phyloP scores from a whole-genome alignment of 2,113 vertebrate species.

The Erpornis zantholeuca region DNA sequence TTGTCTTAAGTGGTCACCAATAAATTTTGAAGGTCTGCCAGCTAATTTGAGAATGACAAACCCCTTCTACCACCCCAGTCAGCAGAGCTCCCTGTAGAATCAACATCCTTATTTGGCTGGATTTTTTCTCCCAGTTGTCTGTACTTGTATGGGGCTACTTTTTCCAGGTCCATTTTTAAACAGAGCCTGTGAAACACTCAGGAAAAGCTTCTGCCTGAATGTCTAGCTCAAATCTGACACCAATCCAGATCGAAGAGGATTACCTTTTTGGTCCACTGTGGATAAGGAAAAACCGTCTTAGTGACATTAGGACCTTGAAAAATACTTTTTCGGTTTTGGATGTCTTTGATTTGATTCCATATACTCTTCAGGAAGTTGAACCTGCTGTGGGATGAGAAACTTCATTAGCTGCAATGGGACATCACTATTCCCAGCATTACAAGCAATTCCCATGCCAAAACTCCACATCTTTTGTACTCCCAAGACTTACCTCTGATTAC shows the following conservation, averaged over 20 bases:
- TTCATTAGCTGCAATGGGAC: neutral
- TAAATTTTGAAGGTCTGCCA: neutral
- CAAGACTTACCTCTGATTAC: conserved; percentile 51
- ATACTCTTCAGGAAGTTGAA: conserved; percentile 54
- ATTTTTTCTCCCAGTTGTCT: neutral
- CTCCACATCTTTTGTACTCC: neutral
- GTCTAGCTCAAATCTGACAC: neutral
- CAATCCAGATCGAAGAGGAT: neutral
- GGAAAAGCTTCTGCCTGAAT: neutral
- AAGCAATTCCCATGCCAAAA: neutral
- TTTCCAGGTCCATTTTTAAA: neutral
- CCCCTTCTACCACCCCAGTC: neutral
- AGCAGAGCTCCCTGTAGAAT: neutral
- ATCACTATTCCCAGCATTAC: neutral
- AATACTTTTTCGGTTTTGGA: rapidly evolving
- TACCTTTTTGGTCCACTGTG: conserved; percentile 31
- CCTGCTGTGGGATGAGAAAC: conserved; percentile 45
- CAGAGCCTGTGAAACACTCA: neutral
- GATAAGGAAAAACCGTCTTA: neutral
- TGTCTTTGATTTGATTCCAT: conserved; percentile 57
- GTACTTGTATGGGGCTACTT: neutral
- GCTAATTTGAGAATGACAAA: neutral
- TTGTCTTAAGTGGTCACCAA: neutral
- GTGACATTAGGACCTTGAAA: neutral
- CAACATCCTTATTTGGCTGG: neutral